Conservation (phyloP, 2,888 invertebrate genomes). For the Griposia aprilina region DNA sequence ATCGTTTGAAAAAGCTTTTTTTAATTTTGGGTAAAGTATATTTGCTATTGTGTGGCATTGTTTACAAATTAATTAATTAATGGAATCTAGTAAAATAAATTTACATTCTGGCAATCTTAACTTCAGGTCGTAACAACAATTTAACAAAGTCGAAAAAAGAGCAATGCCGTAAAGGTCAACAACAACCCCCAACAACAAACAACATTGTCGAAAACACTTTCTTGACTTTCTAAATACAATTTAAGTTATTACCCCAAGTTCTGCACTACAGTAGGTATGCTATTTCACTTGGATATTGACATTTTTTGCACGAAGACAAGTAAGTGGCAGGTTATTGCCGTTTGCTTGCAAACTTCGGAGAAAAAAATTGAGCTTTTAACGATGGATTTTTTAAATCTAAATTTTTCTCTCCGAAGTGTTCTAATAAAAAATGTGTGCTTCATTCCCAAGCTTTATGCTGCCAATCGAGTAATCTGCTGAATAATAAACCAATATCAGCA, state of each 20-base stretch:
- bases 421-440: background rate
- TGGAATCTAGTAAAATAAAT: background rate
- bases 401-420: background rate
- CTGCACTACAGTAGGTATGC: background rate
- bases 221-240: constrained; percentile 8
- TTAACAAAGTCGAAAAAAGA: too few relatives aligned
- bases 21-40: background rate
- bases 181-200: too few relatives aligned
- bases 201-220: background rate
- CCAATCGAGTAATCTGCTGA: background rate
- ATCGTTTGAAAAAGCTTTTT: background rate
- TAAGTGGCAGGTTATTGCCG: constrained; percentile 16
- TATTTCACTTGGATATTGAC: constrained; percentile 33
- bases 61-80: background rate
- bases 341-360: background rate
- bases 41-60: background rate
- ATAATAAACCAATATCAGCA: too few relatives aligned
- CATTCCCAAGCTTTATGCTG: background rate
- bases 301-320: constrained; percentile 10
- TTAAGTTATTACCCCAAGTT: constrained; percentile 30
- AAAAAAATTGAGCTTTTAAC: constrained; percentile 4
- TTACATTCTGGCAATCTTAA: background rate
- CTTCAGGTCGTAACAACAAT: too few relatives aligned
- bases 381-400: too few relatives aligned
- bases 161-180: background rate